Base-by-base conservation (phyloP, 1,140 invertebrate species). In the Nephotettix cincticeps region DNA sequence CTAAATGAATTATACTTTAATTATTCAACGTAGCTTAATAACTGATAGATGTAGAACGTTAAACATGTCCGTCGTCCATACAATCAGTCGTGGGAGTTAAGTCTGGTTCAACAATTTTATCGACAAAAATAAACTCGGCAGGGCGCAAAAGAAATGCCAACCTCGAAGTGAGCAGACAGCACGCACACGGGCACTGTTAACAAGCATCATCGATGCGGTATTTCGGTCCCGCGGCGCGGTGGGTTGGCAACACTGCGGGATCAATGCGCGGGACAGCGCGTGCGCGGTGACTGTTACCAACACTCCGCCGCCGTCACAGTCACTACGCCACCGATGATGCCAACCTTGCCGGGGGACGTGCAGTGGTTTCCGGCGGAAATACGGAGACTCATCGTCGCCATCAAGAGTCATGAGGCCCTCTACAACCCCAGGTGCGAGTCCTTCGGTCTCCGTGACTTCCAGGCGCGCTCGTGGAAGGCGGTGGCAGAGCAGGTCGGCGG, bases 341-440 rank as follows among this genome's bases (percentile, higher is more conserved):
- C 56, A 25, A 21, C 56, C 21, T 27, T 61, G 21, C 56, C 56
- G n/a, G 25, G 56, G 21, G 56, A 61, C 25, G 56, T 61, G 6
- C 56, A 61, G 25, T 61, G 56, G 56, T 61, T 61, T 28, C 56
- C 56, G 9, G 56, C 56, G 25, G 56, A 61, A 23, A 61, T 61
- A 25, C 2, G 56, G 28, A 25, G 56, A 27, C 56, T 61, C 14
- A 61, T 61, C 13, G 14, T 25, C 14, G 56, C 56, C 56, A 29
- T 61, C 56, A 61, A 61, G 56, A 61, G 28, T 9, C 56, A 61
- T 9, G 56, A 61, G 4, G 21, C 2, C 6, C 23, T 61, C 9
- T 61, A 61, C 56, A 61, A 61, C 25, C 56, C 56, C 23, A 25
- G 56, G 11, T 6, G 6, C 56, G 56, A 61, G 4, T 11, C 4